These are phyloP conservation scores for Hippopotamus amphibius DNA, from an alignment of 2,113 vertebrate genomes.

Conservation along the genomic window DNA sequence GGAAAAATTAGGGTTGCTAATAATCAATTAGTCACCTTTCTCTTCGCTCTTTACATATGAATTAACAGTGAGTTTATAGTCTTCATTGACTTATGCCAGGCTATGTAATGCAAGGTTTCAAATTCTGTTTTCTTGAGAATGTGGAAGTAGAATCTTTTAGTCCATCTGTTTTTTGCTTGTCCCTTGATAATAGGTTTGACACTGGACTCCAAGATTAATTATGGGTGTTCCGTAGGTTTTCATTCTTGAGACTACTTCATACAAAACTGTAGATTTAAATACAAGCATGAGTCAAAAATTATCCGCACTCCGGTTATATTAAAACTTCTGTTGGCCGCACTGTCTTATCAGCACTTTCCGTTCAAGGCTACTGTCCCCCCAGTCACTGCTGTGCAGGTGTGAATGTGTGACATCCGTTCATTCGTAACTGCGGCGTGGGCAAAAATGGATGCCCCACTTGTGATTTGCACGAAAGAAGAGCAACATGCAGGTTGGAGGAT, in stretches of 20 bases:
- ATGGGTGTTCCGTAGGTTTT: neutral
- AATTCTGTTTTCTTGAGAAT: slow-evolving; percentile 1
- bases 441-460: no score
- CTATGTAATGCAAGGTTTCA: neutral
- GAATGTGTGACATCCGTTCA: no score
- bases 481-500: no score
- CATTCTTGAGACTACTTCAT: slow-evolving; percentile 29
- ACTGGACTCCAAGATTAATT: slow-evolving; percentile 36
- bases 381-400: no score
- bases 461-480: no score
- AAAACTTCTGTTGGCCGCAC: no score
- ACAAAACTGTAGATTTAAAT: slow-evolving; percentile 25
- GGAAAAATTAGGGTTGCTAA: slow-evolving; percentile 13
- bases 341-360: no score
- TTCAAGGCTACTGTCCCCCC: no score
- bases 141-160: neutral
- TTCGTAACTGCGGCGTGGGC: no score
- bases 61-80: neutral
- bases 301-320: no score
- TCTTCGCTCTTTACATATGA: slow-evolving; percentile 15
- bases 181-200: neutral
- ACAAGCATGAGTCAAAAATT: no score
- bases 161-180: neutral
- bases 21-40: neutral
- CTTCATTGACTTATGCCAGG: neutral